Evolutionary conservation across 2,888 invertebrate species (phyloP).

Genomic region (Hyalella azteca): DNA sequence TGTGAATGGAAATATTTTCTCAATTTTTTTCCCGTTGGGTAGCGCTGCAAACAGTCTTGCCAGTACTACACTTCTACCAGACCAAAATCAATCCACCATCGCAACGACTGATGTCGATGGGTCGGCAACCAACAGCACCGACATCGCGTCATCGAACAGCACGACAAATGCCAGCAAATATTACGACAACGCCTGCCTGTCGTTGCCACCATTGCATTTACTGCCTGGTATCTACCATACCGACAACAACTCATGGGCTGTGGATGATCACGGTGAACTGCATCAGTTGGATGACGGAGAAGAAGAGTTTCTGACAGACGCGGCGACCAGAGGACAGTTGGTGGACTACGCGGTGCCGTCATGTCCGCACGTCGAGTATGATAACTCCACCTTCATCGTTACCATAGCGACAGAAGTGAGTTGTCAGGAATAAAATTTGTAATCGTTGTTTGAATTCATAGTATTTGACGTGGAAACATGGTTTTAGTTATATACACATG

Average conservation of each 20-base stretch:
- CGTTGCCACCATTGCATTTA: neutral
- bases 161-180: neutral
- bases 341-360: constrained; percentile 29
- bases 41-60: too few relatives aligned
- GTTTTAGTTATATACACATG: too few relatives aligned
- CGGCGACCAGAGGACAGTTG: neutral
- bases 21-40: too few relatives aligned
- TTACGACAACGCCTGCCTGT: neutral
- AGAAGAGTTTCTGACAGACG: neutral
- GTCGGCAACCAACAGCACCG: too few relatives aligned
- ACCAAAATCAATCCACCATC: too few relatives aligned
- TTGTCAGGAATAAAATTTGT: too few relatives aligned
- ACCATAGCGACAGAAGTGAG: constrained; percentile 39
- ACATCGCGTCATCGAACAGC: too few relatives aligned
- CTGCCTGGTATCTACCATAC: constrained; percentile 13
- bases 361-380: constrained; percentile 40
- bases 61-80: too few relatives aligned
- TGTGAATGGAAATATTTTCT: too few relatives aligned
- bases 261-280: neutral
- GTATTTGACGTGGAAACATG: too few relatives aligned
- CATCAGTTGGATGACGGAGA: neutral
- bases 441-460: too few relatives aligned
- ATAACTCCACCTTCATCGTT: constrained; percentile 29
- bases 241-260: constrained; percentile 2
- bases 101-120: too few relatives aligned